Base-by-base conservation (phyloP, 2,888 invertebrate species). In the Adineta ricciae region DNA sequence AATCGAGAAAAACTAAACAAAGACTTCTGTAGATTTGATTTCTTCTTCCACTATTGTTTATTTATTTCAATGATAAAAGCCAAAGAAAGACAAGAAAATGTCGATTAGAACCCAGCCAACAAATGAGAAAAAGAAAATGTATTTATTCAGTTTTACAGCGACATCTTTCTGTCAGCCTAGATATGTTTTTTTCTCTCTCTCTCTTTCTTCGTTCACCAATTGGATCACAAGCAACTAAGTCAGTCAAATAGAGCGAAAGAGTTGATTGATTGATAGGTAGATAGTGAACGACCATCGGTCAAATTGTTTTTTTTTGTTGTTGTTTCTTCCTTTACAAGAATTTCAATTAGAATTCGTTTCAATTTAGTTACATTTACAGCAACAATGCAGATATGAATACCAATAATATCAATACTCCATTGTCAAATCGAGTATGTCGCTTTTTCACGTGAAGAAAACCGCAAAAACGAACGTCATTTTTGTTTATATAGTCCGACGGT, bases 251-350 rank as follows among this genome's bases (percentile, higher is more conserved):
- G 64, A 64, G 32, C 64, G 27, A 64, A 27, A 64, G 32, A 64
- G 32, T 64, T 64, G 64, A 64, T 64, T 64, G 64, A 64, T 64
- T 64, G 64, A 64, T 64, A 64, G 64, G 64, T 64, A 64, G 64
- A 64, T 64, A 64, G 64, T 64, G 64, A 64, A 64, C 64, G 64
- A 64, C 64, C 64, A 64, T 64, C 64, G 64, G 64, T 64, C 64
- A 64, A 64, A 64, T 64, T 64, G 64, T 64, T 64, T 64, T 64
- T 32, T 64, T 64, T 27, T 64, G 32, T 64, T 64, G 32, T 64
- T 64, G 16, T 64, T 64, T 64, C 32, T 64, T 64, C n/a, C 16
- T 27, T 64, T 11, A 64, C 5, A 64, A 64, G 64, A 32, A 64
- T 32, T 32, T 32, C 64, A 64, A 64, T 32, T 32, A 64, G 7